Evolutionary conservation across 2,113 vertebrate genomes (phyloP).

Genomic region (Leucoraja erinaceus): DNA sequence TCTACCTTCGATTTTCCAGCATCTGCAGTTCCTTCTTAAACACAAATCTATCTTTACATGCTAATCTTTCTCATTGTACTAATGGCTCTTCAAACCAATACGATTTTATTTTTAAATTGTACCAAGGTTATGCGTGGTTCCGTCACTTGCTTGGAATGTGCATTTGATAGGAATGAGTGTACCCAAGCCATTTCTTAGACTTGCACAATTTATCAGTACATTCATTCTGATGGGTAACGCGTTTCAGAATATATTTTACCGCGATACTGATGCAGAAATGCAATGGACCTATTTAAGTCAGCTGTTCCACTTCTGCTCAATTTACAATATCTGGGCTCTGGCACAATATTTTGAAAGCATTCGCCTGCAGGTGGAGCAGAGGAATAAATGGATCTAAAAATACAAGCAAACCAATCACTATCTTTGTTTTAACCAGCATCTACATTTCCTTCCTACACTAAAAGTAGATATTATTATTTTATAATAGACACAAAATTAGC

Average conservation of each 20-base stretch:
- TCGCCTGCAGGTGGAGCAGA: background rate
- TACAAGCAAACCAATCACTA: too few species aligned
- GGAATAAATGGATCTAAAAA: too few species aligned
- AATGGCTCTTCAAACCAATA: background rate
- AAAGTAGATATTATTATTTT: too few species aligned
- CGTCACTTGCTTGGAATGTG: background rate
- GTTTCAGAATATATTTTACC: slow-evolving; percentile 7
- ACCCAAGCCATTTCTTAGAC: background rate
- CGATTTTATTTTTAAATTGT: background rate
- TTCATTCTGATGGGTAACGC: background rate
- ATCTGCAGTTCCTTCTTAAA: too few species aligned
- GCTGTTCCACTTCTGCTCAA: background rate
- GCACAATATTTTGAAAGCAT: background rate
- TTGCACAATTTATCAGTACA: background rate
- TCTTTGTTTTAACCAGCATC: too few species aligned
- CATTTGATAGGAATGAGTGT: background rate
- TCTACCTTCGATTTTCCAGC: too few species aligned
- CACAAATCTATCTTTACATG: background rate
- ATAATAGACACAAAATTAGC: too few species aligned
- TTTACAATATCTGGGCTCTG: background rate
- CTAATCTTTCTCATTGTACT: background rate
- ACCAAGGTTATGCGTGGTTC: background rate
- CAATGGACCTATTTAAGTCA: background rate
- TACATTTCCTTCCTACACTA: too few species aligned
- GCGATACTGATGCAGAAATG: background rate